A percentile compares a stretch with the other conserved stretches of the same genome.
Conservation (phyloP, 2,113 vertebrate species). For the Columbina picui region DNA sequence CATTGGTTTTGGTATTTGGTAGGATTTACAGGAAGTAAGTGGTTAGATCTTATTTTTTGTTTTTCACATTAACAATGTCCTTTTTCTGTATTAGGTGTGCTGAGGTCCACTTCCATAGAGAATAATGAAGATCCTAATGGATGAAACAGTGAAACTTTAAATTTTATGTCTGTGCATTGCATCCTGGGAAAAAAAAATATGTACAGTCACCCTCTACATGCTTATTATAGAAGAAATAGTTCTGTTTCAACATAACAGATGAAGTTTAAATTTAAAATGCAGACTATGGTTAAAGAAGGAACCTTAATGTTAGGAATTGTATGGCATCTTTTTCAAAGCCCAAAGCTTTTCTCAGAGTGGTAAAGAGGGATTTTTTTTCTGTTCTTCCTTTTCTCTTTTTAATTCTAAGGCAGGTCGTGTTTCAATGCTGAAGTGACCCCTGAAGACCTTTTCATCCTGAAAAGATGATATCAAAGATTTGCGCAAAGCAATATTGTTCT, state of each 20-base stretch:
- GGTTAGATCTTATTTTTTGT: neutral
- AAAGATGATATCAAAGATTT: neutral
- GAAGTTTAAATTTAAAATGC: neutral
- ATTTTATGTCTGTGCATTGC: neutral
- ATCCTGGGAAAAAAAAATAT: neutral
- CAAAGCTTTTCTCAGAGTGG: neutral
- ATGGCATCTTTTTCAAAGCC: neutral
- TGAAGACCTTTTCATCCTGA: neutral
- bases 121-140: neutral
- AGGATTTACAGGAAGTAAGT: neutral
- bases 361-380: neutral
- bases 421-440: neutral
- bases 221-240: neutral
- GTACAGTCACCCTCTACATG: fast-evolving
- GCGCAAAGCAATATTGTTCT: neutral
- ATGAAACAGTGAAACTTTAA: neutral
- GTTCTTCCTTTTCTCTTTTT: neutral
- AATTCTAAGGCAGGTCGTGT: neutral
- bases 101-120: neutral
- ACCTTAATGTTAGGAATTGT: neutral
- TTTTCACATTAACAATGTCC: neutral
- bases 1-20: neutral
- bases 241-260: neutral
- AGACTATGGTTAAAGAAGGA: neutral
- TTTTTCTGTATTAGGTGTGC: neutral